Evolutionary conservation across 2,888 invertebrate genomes (phyloP).

Genomic region (Leptura quadrifasciata): DNA sequence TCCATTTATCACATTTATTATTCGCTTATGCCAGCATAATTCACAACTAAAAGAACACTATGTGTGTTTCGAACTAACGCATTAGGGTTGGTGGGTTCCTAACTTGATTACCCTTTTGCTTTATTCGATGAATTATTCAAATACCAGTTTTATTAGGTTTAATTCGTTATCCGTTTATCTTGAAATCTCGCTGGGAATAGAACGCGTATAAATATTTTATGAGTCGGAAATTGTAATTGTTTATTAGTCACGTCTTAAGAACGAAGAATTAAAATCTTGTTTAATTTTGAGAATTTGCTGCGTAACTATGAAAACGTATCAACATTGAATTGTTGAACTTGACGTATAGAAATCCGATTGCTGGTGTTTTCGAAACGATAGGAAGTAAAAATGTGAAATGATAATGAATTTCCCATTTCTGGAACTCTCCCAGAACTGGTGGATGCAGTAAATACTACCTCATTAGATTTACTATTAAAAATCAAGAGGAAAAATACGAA

Average conservation of each 20-base stretch:
- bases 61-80: conserved; percentile 33
- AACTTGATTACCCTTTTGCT: conserved; percentile 48
- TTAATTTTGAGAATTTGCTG: too few species aligned
- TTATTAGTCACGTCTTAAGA: background rate
- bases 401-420: too few species aligned
- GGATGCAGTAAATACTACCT: too few species aligned
- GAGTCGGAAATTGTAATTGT: conserved; percentile 1
- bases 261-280: too few species aligned
- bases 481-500: too few species aligned
- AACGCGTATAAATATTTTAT: background rate
- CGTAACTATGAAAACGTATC: too few species aligned
- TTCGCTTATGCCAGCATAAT: conserved; percentile 65
- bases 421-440: too few species aligned
- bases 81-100: conserved; percentile 37
- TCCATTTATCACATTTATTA: conserved; percentile 67
- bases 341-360: too few species aligned
- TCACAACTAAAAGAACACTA: conserved; percentile 53
- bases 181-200: background rate
- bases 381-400: too few species aligned
- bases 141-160: conserved; percentile 50
- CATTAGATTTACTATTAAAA: too few species aligned
- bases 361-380: too few species aligned
- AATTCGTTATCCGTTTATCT: conserved; percentile 44
- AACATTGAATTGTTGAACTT: too few species aligned
- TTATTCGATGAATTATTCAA: conserved; percentile 52